These are phyloP conservation scores for Peromyscus nudipes DNA, from an alignment of 2,797 vertebrate species.

Conservation along the genomic window DNA sequence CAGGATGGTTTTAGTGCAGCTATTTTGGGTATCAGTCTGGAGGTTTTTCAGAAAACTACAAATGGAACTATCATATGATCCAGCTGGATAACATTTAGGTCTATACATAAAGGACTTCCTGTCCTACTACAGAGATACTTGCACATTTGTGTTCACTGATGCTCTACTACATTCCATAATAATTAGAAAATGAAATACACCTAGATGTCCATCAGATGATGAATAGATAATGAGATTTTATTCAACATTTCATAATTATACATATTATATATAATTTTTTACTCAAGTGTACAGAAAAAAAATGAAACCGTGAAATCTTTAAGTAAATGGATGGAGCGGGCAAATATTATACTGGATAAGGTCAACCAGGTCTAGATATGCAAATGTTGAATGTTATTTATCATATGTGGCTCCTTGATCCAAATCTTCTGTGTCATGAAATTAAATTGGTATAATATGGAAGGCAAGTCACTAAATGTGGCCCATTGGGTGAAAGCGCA, in stretches of 20 bases:
- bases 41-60: background rate
- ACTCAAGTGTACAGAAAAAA: background rate
- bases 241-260: background rate
- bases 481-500: background rate
- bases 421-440: background rate
- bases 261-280: too few species aligned
- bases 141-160: background rate
- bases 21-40: background rate
- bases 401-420: background rate
- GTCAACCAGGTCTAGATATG: background rate
- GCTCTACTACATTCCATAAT: background rate
- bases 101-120: background rate
- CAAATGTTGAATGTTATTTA: background rate
- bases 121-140: background rate
- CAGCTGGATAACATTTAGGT: background rate
- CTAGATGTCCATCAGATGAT: background rate
- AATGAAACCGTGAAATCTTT: background rate
- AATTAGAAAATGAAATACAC: background rate
- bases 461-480: background rate
- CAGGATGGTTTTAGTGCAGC: background rate
- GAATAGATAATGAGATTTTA: background rate
- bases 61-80: background rate
- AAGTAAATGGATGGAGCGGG: background rate
- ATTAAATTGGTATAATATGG: background rate
- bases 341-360: background rate